phyloP scores from a whole-genome alignment of 2,797 vertebrate species.

The Coluber constrictor region DNA sequence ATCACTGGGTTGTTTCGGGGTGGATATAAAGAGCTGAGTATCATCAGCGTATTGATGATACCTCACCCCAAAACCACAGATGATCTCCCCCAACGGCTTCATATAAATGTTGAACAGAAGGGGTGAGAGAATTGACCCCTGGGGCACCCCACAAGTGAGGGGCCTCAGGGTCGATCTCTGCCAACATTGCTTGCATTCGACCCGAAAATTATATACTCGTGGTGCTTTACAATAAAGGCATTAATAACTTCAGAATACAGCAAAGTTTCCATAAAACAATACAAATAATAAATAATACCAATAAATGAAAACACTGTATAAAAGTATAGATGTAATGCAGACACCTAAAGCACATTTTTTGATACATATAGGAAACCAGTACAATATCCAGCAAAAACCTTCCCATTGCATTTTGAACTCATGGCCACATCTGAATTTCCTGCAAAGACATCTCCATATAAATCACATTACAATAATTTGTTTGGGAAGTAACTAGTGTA shows the following conservation, averaged over 20 bases:
- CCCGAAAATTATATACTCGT: neutral
- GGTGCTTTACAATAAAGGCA: neutral
- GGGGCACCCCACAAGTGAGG: too few species aligned
- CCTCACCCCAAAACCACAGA: too few species aligned
- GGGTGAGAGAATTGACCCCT: too few species aligned
- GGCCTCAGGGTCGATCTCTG: too few species aligned
- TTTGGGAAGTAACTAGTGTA: neutral
- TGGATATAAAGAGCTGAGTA: too few species aligned
- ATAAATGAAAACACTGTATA: neutral
- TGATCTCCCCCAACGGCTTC: too few species aligned
- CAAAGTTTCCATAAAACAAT: neutral
- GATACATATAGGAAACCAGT: neutral
- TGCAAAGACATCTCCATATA: neutral
- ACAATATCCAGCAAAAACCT: neutral
- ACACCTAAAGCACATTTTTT: neutral
- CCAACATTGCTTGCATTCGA: too few species aligned
- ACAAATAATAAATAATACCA: neutral
- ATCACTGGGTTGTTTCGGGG: too few species aligned
- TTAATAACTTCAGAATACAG: neutral
- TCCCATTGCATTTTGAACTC: neutral
- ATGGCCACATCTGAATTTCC: neutral
- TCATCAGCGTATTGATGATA: too few species aligned
- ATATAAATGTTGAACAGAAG: too few species aligned
- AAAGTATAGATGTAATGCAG: neutral
- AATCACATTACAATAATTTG: neutral